Base-by-base conservation (phyloP, 2,888 invertebrate genomes). In the Eumerus sabulonum region DNA sequence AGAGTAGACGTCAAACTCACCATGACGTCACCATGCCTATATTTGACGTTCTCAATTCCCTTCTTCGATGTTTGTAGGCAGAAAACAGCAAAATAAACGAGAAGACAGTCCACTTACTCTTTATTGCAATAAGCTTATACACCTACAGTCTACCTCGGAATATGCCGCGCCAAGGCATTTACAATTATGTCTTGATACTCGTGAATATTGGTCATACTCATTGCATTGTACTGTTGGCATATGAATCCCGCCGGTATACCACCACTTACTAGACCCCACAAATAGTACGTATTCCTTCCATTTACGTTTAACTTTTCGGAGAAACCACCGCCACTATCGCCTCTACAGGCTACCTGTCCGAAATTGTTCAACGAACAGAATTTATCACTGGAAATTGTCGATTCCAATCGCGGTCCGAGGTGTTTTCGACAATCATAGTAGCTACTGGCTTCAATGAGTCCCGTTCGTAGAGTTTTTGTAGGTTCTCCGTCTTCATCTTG, bases 271-370 rank as follows among this genome's bases (percentile, higher is more conserved):
- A 87, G 54, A 0, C 87, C 87, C 72, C 84, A 82, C n/a, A 86
- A 62, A 51, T 76, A 83, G 53, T 82, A 83, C n/a, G 57, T 54
- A 40, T 44, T 63, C 38, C 50, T 57, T 38, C 54, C 57, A 9
- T 27, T 18, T 0, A 71, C 44, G 0, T n/a, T 16, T 38, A 36
- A 77, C 45, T 71, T 62, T 4, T 82, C 79, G 0, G 81, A 68
- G 56, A 85, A 84, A 13, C 85, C 86, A 0, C 85, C 85, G 12
- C 86, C 87, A 79, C 85, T 85, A 42, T 86, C 85, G 13, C 85
- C 85, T 13, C 81, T 48, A 40, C 86, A 86, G 0, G 84, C 76
- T 2, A 72, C 50, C 9, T 48, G 73, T 19, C 82, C 83, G 27
- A 77, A 62, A 2, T 70, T 48, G 48, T 82, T 83, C 1, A 84